Evolutionary conservation across 2,797 vertebrate species (phyloP).

Genomic region (Muscicapa striata): DNA sequence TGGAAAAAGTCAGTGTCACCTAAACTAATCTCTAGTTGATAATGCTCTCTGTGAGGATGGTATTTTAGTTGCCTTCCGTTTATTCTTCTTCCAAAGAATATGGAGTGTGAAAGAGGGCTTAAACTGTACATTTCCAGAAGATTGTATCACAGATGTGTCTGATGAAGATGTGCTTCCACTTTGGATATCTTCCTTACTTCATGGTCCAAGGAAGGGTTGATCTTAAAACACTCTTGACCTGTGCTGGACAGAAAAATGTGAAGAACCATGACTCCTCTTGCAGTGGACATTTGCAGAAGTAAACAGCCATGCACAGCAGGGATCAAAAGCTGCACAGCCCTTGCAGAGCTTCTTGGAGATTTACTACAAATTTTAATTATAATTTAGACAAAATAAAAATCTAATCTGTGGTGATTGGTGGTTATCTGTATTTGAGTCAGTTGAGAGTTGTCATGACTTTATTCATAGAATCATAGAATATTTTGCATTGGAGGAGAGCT

Average conservation of each 20-base stretch:
- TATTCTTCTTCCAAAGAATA: background rate
- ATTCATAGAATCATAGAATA: background rate
- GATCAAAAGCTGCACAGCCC: background rate
- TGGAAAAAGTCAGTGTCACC: background rate
- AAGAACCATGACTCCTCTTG: background rate
- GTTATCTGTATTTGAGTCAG: background rate
- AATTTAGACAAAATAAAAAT: background rate
- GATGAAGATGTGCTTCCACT: background rate
- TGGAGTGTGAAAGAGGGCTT: background rate
- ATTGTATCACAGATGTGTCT: background rate
- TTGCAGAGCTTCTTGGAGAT: background rate
- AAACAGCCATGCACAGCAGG: background rate
- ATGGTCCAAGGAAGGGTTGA: background rate
- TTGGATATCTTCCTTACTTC: background rate
- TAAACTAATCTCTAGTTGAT: background rate
- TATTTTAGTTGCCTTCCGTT: background rate
- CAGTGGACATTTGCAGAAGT: background rate
- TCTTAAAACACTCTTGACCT: background rate
- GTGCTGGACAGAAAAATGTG: background rate
- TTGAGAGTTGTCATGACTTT: background rate
- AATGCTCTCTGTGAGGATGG: background rate
- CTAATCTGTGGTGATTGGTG: background rate
- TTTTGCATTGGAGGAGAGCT: background rate
- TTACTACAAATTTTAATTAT: background rate
- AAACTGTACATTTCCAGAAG: background rate